Evolutionary conservation across 2,113 vertebrate species (phyloP), one percentile per base, ranked within the genome.

Genomic region (Seriola dumerili): DNA sequence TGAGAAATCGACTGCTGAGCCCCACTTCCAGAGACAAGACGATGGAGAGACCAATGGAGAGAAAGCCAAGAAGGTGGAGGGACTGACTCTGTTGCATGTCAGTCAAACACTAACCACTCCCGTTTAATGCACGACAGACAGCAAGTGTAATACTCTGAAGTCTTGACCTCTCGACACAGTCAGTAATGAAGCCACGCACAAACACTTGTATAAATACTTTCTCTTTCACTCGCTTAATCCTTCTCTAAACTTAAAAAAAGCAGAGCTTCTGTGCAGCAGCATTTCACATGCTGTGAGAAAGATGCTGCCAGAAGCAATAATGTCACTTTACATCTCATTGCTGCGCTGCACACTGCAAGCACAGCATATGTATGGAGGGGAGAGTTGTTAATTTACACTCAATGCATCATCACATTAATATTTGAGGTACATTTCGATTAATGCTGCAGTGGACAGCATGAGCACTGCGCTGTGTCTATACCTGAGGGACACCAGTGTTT

Each of bases 241-340:
- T 63, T 52, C 7, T 50, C 54, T 36, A 23, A 82, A 78, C 50
- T 64, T 48, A 32, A 70, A 78, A 63, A 71, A 65, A 81, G 64
- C 10, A 54, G 54, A 59, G 69, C 74, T 46, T 80, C 65, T 79
- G 72, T 48, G n/a, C 58, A 72, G 29, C 61, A 0, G 25, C 48
- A 19, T 70, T 73, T 77, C 50, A 58, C 79, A 71, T 78, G 76
- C 78, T 63, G 61, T 6, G 52, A 72, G 81, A 88, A 88, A 93
- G 80, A 84, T 89, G 91, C 90, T 89, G 88, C 88, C 69, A 38
- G 76, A 88, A 88, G 92, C 90, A 89, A 62, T 90, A 88, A 91
- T 90, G 91, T 91, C 93, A 89, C 86, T 86, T 84, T 89, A 72
- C 78, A 90, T 93, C 77, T 92, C 81, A 78, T 82, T 90, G 83